These are phyloP conservation scores for Odontamblyopus rebecca DNA, from an alignment of 2,797 vertebrate genomes.

Conservation along the genomic window DNA sequence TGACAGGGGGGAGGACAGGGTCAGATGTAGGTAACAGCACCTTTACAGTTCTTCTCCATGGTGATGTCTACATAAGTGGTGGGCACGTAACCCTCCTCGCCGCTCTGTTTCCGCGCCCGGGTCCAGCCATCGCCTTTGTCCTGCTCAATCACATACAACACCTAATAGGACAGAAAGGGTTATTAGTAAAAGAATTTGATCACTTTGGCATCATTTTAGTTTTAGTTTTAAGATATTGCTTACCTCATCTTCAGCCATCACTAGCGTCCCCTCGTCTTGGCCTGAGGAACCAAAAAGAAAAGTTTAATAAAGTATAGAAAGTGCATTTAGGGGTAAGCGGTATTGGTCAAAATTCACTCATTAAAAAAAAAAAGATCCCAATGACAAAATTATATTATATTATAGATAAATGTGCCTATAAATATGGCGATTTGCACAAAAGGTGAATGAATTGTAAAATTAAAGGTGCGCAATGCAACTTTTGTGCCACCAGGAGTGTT, in stretches of 20 bases:
- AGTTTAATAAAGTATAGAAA: no score
- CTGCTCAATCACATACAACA: slow-evolving; percentile 96
- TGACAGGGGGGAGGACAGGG: slow-evolving; percentile 42
- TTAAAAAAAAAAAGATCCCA: no score
- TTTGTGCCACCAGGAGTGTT: no score
- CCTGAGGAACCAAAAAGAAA: slow-evolving; percentile 72
- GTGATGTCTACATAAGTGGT: slow-evolving; percentile 98
- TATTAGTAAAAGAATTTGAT: background rate
- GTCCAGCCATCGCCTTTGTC: slow-evolving; percentile 99
- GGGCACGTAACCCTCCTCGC: slow-evolving; percentile 97
- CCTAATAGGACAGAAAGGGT: slow-evolving; percentile 19
- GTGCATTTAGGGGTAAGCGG: no score
- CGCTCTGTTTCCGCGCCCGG: slow-evolving; percentile 90
- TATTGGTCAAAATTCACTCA: no score
- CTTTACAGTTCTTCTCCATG: slow-evolving; percentile 99
- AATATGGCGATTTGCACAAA: no score
- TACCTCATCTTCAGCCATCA: slow-evolving; percentile 93
- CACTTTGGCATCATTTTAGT: background rate
- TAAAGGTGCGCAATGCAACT: no score
- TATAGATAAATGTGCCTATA: no score
- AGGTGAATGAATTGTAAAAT: no score
- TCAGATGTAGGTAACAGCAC: slow-evolving; percentile 99
- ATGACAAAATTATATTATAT: no score
- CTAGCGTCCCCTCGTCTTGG: slow-evolving; percentile 95
- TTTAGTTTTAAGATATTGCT: background rate